Evolutionary conservation across 2,113 vertebrate species (phyloP).

Genomic region (Sturnira hondurensis): DNA sequence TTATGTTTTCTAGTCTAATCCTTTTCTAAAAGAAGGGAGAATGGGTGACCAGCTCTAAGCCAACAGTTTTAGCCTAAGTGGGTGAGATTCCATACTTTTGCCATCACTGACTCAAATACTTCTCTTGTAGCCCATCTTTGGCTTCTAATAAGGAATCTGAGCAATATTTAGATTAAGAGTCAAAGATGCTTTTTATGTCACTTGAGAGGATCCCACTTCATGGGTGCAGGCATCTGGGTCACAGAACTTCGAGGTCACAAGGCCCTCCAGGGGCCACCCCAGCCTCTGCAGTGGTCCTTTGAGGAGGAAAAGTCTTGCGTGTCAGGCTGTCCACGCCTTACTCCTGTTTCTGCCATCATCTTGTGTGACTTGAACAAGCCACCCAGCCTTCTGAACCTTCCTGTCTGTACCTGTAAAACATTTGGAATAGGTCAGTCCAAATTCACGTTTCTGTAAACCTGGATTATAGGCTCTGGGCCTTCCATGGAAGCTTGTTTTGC

Average conservation of each 20-base stretch:
- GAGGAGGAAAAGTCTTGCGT: too few species aligned
- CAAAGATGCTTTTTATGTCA: neutral
- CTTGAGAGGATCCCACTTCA: neutral
- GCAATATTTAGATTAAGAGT: slow-evolving; percentile 19
- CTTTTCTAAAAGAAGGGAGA: neutral
- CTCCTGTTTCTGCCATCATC: neutral
- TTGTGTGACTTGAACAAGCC: neutral
- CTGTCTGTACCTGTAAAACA: neutral
- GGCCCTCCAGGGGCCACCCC: neutral
- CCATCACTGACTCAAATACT: neutral
- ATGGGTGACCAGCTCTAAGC: neutral
- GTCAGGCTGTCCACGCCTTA: fast-evolving
- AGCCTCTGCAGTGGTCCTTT: neutral
- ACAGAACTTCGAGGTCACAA: neutral
- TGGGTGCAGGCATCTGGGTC: neutral
- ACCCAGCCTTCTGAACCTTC: neutral
- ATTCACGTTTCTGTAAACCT: neutral
- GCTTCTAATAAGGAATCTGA: neutral
- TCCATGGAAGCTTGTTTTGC: neutral
- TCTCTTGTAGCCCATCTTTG: neutral
- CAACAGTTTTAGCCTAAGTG: neutral
- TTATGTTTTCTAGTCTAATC: neutral
- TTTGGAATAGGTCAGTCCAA: neutral
- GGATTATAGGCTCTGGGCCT: neutral
- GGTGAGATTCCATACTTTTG: neutral